These are phyloP conservation scores for Onychostoma macrolepis DNA, from an alignment of 2,113 vertebrate species.

Conservation along the genomic window DNA sequence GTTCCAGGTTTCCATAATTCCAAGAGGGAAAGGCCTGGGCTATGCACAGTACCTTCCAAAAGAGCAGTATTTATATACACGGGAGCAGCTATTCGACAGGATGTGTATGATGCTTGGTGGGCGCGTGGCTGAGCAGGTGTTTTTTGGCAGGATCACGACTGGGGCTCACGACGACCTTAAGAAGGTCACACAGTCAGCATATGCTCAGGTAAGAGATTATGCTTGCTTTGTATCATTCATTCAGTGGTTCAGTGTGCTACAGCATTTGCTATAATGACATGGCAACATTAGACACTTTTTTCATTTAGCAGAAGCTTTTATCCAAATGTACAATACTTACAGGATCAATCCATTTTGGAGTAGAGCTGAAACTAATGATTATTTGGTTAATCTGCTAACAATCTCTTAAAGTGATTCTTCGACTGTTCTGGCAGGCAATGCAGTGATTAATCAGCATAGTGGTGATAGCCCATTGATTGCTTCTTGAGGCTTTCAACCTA, in stretches of 20 bases:
- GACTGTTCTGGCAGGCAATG: background rate
- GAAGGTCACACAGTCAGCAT: conserved; percentile 73
- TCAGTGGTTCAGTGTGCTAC: background rate
- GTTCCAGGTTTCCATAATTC: conserved; percentile 74
- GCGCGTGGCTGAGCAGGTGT: conserved; percentile 73
- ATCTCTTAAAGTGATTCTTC: background rate
- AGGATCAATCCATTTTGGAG: background rate
- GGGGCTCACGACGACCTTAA: conserved; percentile 74
- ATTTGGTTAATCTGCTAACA: background rate
- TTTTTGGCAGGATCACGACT: conserved; percentile 70
- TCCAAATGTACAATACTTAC: background rate
- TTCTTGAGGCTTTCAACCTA: background rate
- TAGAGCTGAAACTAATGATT: background rate
- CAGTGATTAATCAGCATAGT: background rate
- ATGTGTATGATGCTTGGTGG: conserved; percentile 76
- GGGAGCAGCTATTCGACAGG: conserved; percentile 72
- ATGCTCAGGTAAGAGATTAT: conserved; percentile 68
- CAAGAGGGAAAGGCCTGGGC: conserved; percentile 69
- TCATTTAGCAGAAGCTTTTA: background rate
- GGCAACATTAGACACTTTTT: background rate
- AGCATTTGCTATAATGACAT: background rate
- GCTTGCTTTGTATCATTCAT: background rate
- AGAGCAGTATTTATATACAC: conserved; percentile 70
- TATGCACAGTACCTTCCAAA: conserved; percentile 72
- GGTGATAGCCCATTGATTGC: background rate